Conservation (phyloP, 2,797 vertebrate species). For the Acropternis orthonyx region DNA sequence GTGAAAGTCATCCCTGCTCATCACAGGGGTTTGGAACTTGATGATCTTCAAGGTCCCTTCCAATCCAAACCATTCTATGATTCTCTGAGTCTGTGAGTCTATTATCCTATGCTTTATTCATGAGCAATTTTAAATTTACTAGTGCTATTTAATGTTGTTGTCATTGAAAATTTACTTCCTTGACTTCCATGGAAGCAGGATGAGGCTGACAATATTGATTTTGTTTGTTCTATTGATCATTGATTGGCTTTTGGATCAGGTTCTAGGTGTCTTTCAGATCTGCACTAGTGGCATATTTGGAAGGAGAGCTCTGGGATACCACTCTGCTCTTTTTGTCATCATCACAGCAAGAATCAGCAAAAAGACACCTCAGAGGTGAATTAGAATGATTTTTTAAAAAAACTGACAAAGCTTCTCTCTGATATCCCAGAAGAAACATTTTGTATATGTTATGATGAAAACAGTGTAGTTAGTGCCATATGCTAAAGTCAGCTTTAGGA, state of each 20-base stretch:
- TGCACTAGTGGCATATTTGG: background rate
- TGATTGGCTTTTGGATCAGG: background rate
- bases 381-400: background rate
- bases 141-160: background rate
- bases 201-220: background rate
- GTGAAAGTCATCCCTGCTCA: background rate
- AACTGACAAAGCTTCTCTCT: background rate
- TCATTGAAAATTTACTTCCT: background rate
- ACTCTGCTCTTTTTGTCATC: background rate
- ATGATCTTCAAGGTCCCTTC: background rate
- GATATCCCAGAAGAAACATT: background rate
- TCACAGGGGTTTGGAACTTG: background rate
- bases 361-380: background rate
- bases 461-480: background rate
- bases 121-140: background rate
- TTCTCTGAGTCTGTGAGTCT: background rate
- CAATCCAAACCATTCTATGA: background rate
- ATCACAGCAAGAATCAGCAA: background rate
- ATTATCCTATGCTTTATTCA: background rate
- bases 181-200: background rate
- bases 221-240: background rate
- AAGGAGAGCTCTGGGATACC: background rate
- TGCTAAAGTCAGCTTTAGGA: background rate
- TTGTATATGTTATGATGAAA: background rate
- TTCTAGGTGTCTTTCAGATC: background rate